A percentile compares a stretch with the other conserved stretches of the same genome.
These are phyloP conservation scores for Vespertilio murinus DNA, from an alignment of 2,797 vertebrate species.

Conservation along the genomic window DNA sequence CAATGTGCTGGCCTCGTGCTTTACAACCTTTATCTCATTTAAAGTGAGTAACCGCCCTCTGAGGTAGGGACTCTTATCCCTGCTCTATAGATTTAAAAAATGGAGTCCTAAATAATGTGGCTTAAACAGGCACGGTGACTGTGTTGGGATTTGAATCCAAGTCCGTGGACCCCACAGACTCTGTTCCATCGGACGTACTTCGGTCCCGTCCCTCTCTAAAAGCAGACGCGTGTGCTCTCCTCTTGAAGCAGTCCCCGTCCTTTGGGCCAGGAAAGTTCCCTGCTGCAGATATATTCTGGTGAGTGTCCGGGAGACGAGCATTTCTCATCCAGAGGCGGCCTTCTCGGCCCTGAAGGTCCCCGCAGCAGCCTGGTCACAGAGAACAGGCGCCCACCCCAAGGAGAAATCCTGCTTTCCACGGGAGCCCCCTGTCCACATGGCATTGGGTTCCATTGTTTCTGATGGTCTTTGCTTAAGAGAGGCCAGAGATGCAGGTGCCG, in stretches of 20 bases:
- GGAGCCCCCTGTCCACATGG: background rate
- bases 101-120: background rate
- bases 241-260: background rate
- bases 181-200: background rate
- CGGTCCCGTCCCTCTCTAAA: accelerated
- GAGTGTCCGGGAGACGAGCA: background rate
- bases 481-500: background rate
- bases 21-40: background rate
- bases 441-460: background rate
- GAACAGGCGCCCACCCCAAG: background rate
- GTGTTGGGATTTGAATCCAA: background rate
- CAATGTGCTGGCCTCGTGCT: background rate
- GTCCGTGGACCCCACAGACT: background rate
- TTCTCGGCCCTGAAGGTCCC: background rate
- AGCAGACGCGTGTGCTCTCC: background rate
- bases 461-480: background rate
- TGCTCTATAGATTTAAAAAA: background rate
- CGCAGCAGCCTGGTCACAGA: background rate
- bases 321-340: background rate
- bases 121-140: too few species aligned
- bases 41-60: background rate
- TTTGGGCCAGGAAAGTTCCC: background rate
- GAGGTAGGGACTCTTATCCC: background rate
- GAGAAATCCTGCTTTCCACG: background rate
- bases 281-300: background rate